Conservation (phyloP, 2,113 vertebrate genomes). For the Ginglymostoma cirratum region DNA sequence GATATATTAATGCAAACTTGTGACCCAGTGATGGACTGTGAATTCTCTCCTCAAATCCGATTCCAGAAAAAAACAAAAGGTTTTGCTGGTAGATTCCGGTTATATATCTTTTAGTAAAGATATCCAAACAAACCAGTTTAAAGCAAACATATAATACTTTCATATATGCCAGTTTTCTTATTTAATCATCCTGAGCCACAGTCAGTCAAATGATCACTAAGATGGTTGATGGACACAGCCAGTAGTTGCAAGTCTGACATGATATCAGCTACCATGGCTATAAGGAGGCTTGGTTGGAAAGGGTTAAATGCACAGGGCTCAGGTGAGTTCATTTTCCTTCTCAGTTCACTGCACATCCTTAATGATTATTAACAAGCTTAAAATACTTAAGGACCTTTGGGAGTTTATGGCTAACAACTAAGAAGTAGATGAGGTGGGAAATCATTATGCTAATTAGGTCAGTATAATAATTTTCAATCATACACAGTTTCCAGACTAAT, state of each 20-base stretch:
- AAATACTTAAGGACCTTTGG: conserved; percentile 82
- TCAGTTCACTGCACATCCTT: conserved; percentile 91
- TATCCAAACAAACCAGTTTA: not conserved
- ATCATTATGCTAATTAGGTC: conserved; percentile 89
- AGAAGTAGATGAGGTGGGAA: conserved; percentile 65
- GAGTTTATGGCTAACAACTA: conserved; percentile 82
- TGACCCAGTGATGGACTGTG: not conserved
- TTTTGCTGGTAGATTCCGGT: not conserved
- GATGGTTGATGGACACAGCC: not conserved
- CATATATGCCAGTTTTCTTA: not conserved
- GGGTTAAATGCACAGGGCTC: conserved; percentile 93
- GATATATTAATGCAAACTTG: not conserved
- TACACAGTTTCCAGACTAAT: conserved; percentile 71
- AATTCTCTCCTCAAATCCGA: not conserved
- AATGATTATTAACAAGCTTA: conserved; percentile 99
- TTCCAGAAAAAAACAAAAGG: not conserved
- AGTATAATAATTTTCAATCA: conserved; percentile 76
- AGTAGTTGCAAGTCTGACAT: not conserved
- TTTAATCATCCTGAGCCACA: conserved; percentile 9
- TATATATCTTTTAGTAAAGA: not conserved
- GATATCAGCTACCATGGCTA: not conserved
- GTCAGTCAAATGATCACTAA: not conserved
- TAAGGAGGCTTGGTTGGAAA: conserved; percentile 44
- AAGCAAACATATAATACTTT: not conserved
- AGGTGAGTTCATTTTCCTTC: conserved; percentile 97